phyloP scores from a whole-genome alignment of 1,140 invertebrate genomes.

The Drosophila ironensis region DNA sequence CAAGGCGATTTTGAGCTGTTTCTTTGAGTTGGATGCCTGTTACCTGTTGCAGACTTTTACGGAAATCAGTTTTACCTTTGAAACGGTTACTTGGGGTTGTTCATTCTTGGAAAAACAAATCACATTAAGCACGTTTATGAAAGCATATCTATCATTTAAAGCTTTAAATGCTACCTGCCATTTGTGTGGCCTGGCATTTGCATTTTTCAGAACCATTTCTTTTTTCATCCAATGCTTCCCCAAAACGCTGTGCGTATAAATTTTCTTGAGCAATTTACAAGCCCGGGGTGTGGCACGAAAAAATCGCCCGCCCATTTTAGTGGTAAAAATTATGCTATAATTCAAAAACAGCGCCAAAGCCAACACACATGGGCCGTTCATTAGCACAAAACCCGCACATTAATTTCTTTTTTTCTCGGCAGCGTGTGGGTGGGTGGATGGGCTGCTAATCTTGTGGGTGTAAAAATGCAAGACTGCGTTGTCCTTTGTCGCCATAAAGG shows the following conservation, averaged over 20 bases:
- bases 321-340: constrained; percentile 78
- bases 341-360: constrained; percentile 64
- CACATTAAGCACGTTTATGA: too few species aligned
- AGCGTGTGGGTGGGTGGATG: constrained; percentile 1
- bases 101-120: constrained; percentile 10
- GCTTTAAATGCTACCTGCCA: too few species aligned
- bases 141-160: too few species aligned
- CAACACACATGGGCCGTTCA: constrained; percentile 51
- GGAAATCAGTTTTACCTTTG: constrained; percentile 50
- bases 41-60: constrained; percentile 57
- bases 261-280: constrained; percentile 62
- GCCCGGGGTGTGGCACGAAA: constrained; percentile 32
- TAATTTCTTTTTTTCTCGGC: constrained; percentile 52
- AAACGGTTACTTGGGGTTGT: too few species aligned
- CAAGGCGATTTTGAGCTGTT: constrained; percentile 55
- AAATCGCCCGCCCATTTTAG: constrained; percentile 46
- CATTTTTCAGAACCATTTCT: too few species aligned
- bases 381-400: constrained; percentile 78
- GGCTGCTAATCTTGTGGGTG: constrained; percentile 34
- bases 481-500: constrained; percentile 69
- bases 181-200: constrained; percentile 49
- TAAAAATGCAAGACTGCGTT: constrained; percentile 22
- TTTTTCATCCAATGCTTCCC: not conserved
- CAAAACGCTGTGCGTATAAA: constrained; percentile 43
- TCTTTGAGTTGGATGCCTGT: too few species aligned